Evolutionary conservation across 2,888 invertebrate genomes (phyloP), one percentile per base, ranked within the genome.

Genomic region (Oscheius onirici): DNA sequence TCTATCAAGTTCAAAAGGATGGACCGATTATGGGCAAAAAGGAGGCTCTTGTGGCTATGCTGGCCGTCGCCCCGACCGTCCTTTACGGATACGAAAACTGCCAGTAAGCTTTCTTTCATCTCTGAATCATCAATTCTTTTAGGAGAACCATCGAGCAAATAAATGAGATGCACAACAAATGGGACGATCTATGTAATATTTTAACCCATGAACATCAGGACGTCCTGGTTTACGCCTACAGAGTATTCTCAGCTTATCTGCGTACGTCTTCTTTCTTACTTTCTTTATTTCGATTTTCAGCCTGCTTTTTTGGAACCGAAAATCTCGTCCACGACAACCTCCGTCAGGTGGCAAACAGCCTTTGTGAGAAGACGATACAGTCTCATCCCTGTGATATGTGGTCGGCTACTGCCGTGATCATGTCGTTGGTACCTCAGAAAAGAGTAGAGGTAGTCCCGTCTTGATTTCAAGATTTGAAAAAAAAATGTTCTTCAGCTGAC

Each of bases 201-300:
- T 26, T 63, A n/a, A 20, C n/a, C n/a, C 51, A 51, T 1, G 54
- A 63, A 15, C 46, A 52, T 52, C 80, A 80, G 51, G 75, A 77
- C 44, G 46, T 82, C 8, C 74, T 83, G 10, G 78, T 80, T 22
- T 68, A 79, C 24, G 70, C 73, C 11, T 74, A 73, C 13, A 69
- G 82, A 15, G 77, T 82, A 10, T 81, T 76, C 51, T 78, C 81
- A 1, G 51, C 69, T 17, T 72, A 77, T n/a, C 68, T 83, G 20
- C 66, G 83, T 82, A 24, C 55, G 73, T 60, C 15, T 34, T 24
- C 55, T 34, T 11, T 20, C 6, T 17, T 6, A 22, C n/a, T 28
- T 40, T 41, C 6, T 3, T 44, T 24, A 26, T 11, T 11, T n/a
- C n/a, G 5, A 20, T 6, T 55, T 68, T 20, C 40, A 70, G 70